Conservation (phyloP, 2,888 invertebrate genomes). For the Chrysina gloriosa region DNA sequence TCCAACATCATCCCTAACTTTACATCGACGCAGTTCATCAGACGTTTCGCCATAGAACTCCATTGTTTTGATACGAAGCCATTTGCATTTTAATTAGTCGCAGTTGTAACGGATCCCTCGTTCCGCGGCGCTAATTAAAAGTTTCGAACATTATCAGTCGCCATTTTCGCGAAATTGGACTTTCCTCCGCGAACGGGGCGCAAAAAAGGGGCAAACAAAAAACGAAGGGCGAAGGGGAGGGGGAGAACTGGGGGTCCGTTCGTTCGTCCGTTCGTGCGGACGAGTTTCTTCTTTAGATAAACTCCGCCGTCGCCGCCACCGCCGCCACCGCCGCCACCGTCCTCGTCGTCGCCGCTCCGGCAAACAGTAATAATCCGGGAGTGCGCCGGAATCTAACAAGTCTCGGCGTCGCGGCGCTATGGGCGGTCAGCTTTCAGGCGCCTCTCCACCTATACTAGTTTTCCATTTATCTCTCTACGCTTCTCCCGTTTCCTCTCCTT, state of each 20-base stretch:
- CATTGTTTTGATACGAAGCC: not conserved
- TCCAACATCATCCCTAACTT: no score
- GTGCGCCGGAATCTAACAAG: conserved; percentile 64
- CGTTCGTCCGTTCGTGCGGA: conserved; percentile 53
- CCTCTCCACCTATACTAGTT: conserved; percentile 63
- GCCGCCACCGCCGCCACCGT: no score
- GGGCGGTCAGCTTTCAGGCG: conserved; percentile 67
- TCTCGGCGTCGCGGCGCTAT: conserved; percentile 63
- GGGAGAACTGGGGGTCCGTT: conserved; percentile 27
- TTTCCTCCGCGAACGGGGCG: not conserved
- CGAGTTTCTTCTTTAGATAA: no score
- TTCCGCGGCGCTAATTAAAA: conserved; percentile 9
- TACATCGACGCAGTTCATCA: not conserved
- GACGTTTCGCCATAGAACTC: not conserved
- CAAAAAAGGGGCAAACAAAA: conserved; percentile 33
- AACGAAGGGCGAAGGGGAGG: not conserved
- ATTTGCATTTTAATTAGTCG: conserved; percentile 15
- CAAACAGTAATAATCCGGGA: conserved; percentile 63
- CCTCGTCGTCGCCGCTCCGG: conserved; percentile 59
- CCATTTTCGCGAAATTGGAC: not conserved
- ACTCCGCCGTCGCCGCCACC: no score
- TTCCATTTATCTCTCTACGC: no score
- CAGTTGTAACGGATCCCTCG: not conserved
- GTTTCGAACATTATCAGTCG: conserved; percentile 1
- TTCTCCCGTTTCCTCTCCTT: conserved; percentile 54